Conservation (phyloP, 2,797 vertebrate species). For the Acipenser ruthenus region DNA sequence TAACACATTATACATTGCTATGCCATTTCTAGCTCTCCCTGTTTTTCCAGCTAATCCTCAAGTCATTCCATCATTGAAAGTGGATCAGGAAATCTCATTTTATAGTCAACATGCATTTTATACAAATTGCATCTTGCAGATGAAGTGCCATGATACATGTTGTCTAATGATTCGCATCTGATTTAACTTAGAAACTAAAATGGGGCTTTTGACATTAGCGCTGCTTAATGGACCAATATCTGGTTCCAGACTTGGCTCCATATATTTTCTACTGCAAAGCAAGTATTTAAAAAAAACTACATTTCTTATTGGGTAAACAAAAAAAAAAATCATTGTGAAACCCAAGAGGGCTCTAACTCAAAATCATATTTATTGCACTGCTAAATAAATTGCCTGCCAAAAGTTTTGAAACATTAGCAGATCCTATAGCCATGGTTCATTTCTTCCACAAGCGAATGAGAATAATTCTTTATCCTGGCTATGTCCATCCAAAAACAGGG, state of each 20-base stretch:
- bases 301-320: not conserved
- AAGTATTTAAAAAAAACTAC: not conserved
- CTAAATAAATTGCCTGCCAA: not conserved
- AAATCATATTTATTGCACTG: not conserved
- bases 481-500: not conserved
- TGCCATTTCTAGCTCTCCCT: too few species aligned
- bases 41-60: too few species aligned
- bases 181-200: not conserved
- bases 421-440: not conserved
- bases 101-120: too few species aligned
- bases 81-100: too few species aligned
- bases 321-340: not conserved
- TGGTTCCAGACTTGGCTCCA: not conserved
- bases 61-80: too few species aligned
- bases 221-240: not conserved
- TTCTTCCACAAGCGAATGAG: not conserved
- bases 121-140: not conserved
- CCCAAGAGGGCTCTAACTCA: not conserved
- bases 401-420: not conserved
- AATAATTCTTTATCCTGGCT: not conserved
- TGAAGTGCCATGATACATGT: not conserved
- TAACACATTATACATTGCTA: too few species aligned
- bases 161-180: constrained; percentile 1
- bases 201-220: not conserved
- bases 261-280: not conserved